Evolutionary conservation across 2,797 vertebrate genomes (phyloP).

Genomic region (Babyrousa celebensis): DNA sequence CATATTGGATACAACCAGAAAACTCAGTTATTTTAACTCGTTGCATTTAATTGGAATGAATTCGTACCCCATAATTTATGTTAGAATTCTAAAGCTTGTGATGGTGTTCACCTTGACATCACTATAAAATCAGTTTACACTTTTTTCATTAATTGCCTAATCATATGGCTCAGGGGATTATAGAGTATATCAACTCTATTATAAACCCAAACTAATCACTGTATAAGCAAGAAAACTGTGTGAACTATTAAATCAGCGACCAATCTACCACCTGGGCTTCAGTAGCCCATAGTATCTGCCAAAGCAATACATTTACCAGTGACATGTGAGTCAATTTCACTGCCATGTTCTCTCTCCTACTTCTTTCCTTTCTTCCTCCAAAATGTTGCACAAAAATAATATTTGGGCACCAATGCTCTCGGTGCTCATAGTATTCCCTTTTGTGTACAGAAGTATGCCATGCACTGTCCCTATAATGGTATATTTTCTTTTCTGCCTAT

Average conservation of each 20-base stretch:
- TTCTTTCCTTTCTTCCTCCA: background rate
- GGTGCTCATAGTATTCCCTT: background rate
- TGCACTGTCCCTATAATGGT: background rate
- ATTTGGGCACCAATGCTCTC: background rate
- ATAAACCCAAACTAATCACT: slow-evolving; percentile 11
- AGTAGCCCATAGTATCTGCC: background rate
- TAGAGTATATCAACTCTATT: background rate
- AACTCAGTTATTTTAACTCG: slow-evolving; percentile 7
- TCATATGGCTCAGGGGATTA: background rate
- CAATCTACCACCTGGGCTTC: background rate
- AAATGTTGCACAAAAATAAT: background rate
- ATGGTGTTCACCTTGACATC: background rate
- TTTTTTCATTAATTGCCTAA: slow-evolving; percentile 1
- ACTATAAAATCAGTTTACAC: background rate
- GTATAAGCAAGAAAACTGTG: slow-evolving; percentile 24
- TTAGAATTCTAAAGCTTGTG: slow-evolving; percentile 15
- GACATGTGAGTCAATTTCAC: slow-evolving; percentile 7
- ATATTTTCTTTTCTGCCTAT: slow-evolving; percentile 1
- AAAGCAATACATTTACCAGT: slow-evolving; percentile 17
- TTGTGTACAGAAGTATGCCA: background rate
- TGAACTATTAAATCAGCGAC: slow-evolving; percentile 45
- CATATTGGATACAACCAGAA: background rate
- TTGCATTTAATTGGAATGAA: background rate
- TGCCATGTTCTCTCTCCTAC: background rate
- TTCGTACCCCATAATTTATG: background rate